Base-by-base conservation (phyloP, 1,140 invertebrate species). In the Ceratina australensis region DNA sequence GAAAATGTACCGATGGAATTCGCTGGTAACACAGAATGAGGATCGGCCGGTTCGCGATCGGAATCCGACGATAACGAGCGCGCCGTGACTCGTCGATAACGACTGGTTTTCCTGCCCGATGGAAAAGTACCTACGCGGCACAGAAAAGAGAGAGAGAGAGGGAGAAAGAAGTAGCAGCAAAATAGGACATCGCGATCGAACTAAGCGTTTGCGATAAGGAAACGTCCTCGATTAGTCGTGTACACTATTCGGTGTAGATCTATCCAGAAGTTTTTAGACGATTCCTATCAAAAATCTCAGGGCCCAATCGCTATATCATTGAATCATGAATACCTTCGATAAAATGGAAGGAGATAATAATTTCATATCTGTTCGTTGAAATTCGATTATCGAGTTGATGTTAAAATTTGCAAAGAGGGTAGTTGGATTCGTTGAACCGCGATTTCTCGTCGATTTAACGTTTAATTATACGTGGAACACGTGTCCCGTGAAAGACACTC, bases 151-250 rank as follows among this genome's bases (percentile, higher is more conserved):
- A 63, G 8, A 47, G 28, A 54, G 24, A 20, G 4, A 20, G 24
- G 52, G 10, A 0, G 12, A 20, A 7, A 54, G 22, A 67, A 47
- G 18, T 24, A 22, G 26, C n/a, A 18, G n/a, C n/a, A 18, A 74
- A 74, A 74, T 66, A 50, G 61, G 28, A 33, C 72, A 66, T 65
- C 61, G 50, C 3, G 60, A 73, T 73, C 60, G 72, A n/a, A 22
- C 59, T 24, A 28, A 47, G 10, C 4, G 18, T 42, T 66, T 50
- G 2, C 50, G 47, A 26, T 56, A 74, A 66, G 12, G 50, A 74
- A 66, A 56, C 33, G 72, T 66, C 61, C 72, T 66, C 61, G 50
- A 66, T 74, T 74, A 42, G 8, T 3, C 28, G 28, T 42, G 33
- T 42, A 42, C 33, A 42, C 33, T 10, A 2, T n/a, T n/a, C n/a